Evolutionary conservation across 2,797 vertebrate genomes (phyloP), one percentile per base, ranked within the genome.

Genomic region (Diglossa cyanea): DNA sequence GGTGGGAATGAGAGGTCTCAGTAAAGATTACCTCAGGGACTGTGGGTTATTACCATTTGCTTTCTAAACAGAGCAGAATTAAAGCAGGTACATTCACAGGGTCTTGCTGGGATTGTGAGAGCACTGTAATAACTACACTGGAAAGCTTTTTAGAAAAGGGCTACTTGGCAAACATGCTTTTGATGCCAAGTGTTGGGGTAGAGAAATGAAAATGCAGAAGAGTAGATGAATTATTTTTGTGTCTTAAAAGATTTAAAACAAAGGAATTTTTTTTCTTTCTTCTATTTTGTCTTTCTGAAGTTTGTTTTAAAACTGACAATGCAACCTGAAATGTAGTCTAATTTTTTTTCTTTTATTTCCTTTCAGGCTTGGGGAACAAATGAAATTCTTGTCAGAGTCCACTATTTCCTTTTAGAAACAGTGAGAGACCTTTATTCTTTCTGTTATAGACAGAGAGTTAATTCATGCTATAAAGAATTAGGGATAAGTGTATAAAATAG

Each of bases 311-410:
- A 94, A 78, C 9, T 71, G 45, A 55, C 45, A 39, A 13, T 31
- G 31, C 11, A 70, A 73, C 12, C n/a, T 85, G 35, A 47, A 51
- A 31, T 78, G 39, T 3, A 80, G 40, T 53, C 45, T 96, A 55
- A 95, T 48, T 6, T 6, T 16, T 40, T 42, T 86, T 31, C 85
- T 31, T 72, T 83, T 89, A 2, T 98, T 35, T 97, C 76, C 40
- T 97, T 97, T 88, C 95, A 98, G 98, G 96, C 79, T 79, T 97
- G 89, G 89, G 80, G 21, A 95, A 92, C 82, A 97, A 96, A 26
- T 98, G 93, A 97, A 91, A 66, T 86, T 85, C 86, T 45, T 68
- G 9, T 50, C 63, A 68, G 55, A 21, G 13, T 70, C 81, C 33
- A 51, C 13, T 61, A 40, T 42, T 28, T 51, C 35, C 35, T 54